Conservation (phyloP, 1,140 invertebrate genomes). For the Coenobita brevimanus region DNA sequence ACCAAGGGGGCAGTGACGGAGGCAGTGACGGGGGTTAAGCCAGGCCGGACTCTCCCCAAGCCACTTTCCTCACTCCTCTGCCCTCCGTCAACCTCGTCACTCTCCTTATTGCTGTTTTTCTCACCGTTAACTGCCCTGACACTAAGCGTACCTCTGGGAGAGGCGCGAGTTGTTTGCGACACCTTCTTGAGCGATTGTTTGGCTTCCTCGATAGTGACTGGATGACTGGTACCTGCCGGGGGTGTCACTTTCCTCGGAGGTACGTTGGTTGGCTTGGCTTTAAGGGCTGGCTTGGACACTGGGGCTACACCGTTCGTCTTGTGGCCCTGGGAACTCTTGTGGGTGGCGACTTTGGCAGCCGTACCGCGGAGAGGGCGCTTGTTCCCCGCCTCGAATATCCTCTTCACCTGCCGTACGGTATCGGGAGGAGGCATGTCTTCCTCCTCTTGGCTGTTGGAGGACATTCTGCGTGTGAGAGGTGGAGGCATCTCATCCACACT, state of each 20-base stretch:
- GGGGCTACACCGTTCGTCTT: constrained; percentile 50
- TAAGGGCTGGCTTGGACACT: constrained; percentile 41
- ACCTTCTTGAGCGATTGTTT: constrained; percentile 47
- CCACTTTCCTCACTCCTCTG: background rate
- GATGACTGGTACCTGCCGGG: constrained; percentile 14
- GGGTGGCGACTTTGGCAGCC: constrained; percentile 62
- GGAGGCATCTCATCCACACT: constrained; percentile 57
- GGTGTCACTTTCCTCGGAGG: constrained; percentile 37
- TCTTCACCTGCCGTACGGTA: constrained; percentile 87
- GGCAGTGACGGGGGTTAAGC: constrained; percentile 58
- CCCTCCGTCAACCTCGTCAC: too few relatives aligned
- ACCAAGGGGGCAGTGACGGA: constrained; percentile 63
- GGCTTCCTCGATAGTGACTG: constrained; percentile 49
- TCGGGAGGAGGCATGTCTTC: constrained; percentile 88
- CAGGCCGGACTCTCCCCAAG: constrained; percentile 3
- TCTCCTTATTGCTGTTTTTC: background rate
- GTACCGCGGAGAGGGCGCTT: constrained; percentile 28
- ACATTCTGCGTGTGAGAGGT: constrained; percentile 71
- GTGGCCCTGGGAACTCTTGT: constrained; percentile 56
- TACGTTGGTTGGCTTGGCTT: constrained; percentile 33
- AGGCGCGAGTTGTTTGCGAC: constrained; percentile 29
- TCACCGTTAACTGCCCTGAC: constrained; percentile 52
- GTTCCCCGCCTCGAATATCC: constrained; percentile 83
- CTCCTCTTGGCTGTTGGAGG: constrained; percentile 77
- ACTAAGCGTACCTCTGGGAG: constrained; percentile 41